Conservation (phyloP, 2,113 vertebrate genomes). For the Oriolus oriolus region DNA sequence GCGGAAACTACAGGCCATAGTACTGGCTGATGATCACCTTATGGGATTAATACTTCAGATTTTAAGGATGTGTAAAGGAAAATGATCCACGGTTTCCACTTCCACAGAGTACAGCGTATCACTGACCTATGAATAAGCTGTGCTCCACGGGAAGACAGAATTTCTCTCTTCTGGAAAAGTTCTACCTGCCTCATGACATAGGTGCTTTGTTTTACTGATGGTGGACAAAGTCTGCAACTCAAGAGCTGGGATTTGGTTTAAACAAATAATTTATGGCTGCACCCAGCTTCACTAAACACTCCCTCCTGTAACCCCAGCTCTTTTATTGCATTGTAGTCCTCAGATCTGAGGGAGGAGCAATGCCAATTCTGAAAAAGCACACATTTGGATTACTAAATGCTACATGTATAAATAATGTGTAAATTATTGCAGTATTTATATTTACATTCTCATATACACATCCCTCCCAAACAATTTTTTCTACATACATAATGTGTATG, state of each 20-base stretch:
- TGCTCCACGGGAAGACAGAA: not conserved
- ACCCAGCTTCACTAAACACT: not conserved
- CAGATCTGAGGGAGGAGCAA: not conserved
- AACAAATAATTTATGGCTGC: not conserved
- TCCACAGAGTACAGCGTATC: not conserved
- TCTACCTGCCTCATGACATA: not conserved
- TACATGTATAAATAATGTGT: not conserved
- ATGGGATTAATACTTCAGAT: not conserved
- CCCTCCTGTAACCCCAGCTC: not conserved
- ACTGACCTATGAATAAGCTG: not conserved
- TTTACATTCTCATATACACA: not conserved
- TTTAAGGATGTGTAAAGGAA: not conserved
- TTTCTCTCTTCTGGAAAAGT: not conserved
- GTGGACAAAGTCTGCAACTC: not conserved
- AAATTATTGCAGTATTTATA: not conserved
- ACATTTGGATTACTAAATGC: not conserved
- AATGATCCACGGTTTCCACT: not conserved
- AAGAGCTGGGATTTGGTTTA: not conserved
- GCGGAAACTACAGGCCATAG: not conserved
- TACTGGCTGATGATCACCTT: not conserved
- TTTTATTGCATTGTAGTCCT: not conserved
- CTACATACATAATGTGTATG: not conserved
- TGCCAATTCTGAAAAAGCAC: not conserved
- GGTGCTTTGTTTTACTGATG: not conserved
- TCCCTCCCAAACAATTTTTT: not conserved